phyloP scores from a whole-genome alignment of 2,888 invertebrate species.

The Periphyllus acericola region DNA sequence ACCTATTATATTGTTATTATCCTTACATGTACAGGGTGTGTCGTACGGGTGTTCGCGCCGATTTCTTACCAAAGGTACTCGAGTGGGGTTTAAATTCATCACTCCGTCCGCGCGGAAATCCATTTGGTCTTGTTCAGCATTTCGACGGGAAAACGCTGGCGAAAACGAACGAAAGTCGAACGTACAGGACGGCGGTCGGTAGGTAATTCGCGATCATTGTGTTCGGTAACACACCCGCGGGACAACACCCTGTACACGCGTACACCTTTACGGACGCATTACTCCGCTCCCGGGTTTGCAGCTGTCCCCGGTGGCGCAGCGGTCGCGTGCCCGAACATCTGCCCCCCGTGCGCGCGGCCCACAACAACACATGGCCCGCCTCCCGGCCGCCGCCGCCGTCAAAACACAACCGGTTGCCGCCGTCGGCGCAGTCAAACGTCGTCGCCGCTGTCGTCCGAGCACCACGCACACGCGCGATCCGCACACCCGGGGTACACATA shows the following conservation, averaged over 20 bases:
- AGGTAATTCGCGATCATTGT: too few relatives aligned
- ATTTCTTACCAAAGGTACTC: too few relatives aligned
- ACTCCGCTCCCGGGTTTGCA: constrained; percentile 29
- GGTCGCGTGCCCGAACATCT: constrained; percentile 61
- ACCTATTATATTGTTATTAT: not conserved
- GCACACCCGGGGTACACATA: not conserved
- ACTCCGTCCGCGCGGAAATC: too few relatives aligned
- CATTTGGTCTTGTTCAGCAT: too few relatives aligned
- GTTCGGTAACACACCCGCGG: too few relatives aligned
- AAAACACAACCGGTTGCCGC: constrained; percentile 8
- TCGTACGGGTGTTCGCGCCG: too few relatives aligned
- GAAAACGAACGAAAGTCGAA: not conserved
- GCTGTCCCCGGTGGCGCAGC: constrained; percentile 5
- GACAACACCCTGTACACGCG: not conserved
- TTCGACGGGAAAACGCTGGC: too few relatives aligned
- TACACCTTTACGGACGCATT: not conserved
- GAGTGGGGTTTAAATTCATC: too few relatives aligned
- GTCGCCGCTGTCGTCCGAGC: not conserved
- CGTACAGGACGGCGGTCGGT: not conserved
- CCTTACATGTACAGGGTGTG: too few relatives aligned
- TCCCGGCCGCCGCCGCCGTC: not conserved
- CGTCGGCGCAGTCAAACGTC: constrained; percentile 36
- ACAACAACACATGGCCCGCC: constrained; percentile 53
- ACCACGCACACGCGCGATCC: not conserved
- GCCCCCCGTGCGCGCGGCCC: constrained; percentile 14